Conservation (phyloP, 2,888 invertebrate species). For the Callinectes sapidus region DNA sequence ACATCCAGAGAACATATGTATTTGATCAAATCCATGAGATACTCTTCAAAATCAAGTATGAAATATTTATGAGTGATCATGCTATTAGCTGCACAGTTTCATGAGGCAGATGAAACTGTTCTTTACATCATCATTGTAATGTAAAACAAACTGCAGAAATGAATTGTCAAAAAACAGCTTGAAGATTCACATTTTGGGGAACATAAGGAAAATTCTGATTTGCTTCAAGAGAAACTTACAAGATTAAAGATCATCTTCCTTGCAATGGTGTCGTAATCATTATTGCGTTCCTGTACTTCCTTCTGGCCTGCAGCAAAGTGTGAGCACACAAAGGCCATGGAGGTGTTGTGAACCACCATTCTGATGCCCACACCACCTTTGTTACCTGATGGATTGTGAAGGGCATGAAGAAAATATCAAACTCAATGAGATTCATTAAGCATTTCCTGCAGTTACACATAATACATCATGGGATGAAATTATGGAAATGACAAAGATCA, state of each 20-base stretch:
- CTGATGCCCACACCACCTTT: conserved; percentile 97
- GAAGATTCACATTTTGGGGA: neutral
- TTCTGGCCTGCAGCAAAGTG: conserved; percentile 99
- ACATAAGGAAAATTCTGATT: neutral
- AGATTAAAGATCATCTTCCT: conserved; percentile 92
- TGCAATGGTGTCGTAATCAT: conserved; percentile 96
- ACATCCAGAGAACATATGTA: no score
- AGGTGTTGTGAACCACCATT: conserved; percentile 92
- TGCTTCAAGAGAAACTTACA: conserved; percentile 76
- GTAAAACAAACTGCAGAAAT: neutral
- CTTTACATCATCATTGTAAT: neutral
- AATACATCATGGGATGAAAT: neutral
- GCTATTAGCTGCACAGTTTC: no score
- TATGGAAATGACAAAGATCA: neutral
- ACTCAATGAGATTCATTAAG: neutral
- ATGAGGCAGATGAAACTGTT: no score
- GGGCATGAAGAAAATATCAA: neutral
- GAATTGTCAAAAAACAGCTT: no score
- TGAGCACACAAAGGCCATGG: conserved; percentile 97
- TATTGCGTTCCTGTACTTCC: conserved; percentile 94
- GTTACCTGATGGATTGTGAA: conserved; percentile 80
- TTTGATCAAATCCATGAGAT: no score
- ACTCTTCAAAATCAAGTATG: no score
- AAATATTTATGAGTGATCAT: no score
- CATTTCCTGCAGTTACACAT: neutral